Evolutionary conservation across 1,140 invertebrate genomes (phyloP).

Genomic region (Aphidius gifuensis): DNA sequence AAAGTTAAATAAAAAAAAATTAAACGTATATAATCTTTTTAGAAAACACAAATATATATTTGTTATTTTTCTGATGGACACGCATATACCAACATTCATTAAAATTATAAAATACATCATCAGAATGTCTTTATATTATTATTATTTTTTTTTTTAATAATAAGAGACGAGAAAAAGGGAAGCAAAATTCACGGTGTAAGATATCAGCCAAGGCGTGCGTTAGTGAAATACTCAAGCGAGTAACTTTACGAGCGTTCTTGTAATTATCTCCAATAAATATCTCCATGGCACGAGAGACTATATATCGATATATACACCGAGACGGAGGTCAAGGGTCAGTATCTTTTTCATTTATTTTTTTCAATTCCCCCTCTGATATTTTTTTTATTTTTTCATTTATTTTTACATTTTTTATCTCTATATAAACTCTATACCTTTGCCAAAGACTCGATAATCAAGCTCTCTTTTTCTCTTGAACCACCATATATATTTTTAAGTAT

Average conservation of each 20-base stretch:
- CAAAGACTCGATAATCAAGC: background rate
- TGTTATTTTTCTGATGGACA: conserved; percentile 8
- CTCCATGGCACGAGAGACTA: conserved; percentile 50
- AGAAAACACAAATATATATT: background rate
- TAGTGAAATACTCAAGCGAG: conserved; percentile 16
- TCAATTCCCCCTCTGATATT: background rate
- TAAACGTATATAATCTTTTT: too few species aligned
- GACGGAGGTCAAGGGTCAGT: conserved; percentile 10
- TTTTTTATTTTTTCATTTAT: background rate
- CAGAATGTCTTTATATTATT: background rate
- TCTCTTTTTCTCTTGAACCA: background rate
- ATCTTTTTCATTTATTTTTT: background rate
- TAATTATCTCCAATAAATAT: conserved; percentile 58
- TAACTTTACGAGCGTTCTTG: conserved; percentile 54
- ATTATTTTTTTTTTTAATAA: background rate
- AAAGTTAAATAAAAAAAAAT: too few species aligned
- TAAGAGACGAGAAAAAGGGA: conserved; percentile 12
- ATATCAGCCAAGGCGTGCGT: conserved; percentile 43
- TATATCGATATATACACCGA: conserved; percentile 46
- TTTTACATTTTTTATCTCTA: conserved; percentile 4
- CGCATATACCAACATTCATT: background rate
- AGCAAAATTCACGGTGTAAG: conserved; percentile 34
- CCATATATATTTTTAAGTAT: conserved; percentile 37
- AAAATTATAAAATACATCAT: too few species aligned
- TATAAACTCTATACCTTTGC: background rate